phyloP scores from a whole-genome alignment of 2,888 invertebrate genomes.

The Timema cristinae region DNA sequence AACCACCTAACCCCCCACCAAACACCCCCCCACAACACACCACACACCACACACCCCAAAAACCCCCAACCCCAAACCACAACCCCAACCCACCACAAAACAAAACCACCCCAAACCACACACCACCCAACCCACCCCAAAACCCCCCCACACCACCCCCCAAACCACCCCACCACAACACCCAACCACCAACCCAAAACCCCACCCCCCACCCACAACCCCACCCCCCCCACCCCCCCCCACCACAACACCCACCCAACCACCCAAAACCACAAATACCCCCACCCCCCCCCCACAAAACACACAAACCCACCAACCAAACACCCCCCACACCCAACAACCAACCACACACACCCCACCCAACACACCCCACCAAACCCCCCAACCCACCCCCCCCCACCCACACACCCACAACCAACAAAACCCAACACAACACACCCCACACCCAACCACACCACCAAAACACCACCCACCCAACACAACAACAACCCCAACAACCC shows the following conservation, averaged over 20 bases:
- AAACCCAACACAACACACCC: not conserved
- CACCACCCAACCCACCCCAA: not conserved
- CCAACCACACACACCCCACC: not conserved
- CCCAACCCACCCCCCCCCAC: too few species aligned
- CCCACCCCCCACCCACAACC: not conserved
- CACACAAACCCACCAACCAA: not conserved
- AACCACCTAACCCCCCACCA: too few species aligned
- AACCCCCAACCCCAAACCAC: too few species aligned
- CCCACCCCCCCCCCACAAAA: not conserved
- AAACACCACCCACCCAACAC: not conserved
- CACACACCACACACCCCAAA: too few species aligned
- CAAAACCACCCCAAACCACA: conserved; percentile 3
- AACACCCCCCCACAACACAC: too few species aligned
- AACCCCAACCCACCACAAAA: too few species aligned
- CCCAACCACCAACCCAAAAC: not conserved
- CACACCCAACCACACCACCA: not conserved
- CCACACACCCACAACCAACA: too few species aligned
- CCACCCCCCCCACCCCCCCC: conserved; percentile 12
- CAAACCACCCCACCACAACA: not conserved
- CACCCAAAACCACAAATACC: conserved; percentile 5
- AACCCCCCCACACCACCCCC: conserved; percentile 1
- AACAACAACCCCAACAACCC: too few species aligned
- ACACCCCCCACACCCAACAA: not conserved
- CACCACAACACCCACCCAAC: conserved; percentile 3
- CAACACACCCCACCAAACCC: too few species aligned